Base-by-base conservation (phyloP, 1,140 invertebrate species). In the Lithobius niger region DNA sequence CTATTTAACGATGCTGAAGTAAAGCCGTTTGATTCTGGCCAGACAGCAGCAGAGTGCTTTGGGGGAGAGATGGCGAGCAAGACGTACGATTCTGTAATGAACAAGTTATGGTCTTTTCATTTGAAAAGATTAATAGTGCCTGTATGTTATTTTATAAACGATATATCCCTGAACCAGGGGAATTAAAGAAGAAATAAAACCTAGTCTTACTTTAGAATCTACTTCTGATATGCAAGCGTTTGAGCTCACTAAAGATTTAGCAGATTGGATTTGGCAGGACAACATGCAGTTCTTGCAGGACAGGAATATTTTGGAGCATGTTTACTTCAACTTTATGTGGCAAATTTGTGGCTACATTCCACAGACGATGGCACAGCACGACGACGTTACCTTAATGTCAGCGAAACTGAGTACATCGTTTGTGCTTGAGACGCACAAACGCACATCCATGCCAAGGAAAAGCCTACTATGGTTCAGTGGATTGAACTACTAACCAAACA, bases 31-130 rank as follows among this genome's bases (percentile, higher is more conserved):
- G 92, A 97, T 77, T 85, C 89, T 0, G 86, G 84, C 62, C 89
- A 95, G 69, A 85, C 96, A 54, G 90, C 89, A 0, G 79, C 87
- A 0, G 92, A 96, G 68, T 96, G 92, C 70, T 97, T 96, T 73
- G 93, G 93, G 1, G 93, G 93, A 4, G 92, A 96, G 74, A 93
- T 94, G 86, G 95, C 88, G 85, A 94, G 89, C 63, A 95, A 95
- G 76, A 94, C 89, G 0, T 96, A 95, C 65, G 92, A 96, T 67
- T 89, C 89, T 0, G 88, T 92, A 1, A 93, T 88, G 0, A 91
- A 96, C 62, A 95, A 95, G 65, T 94, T 65, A 88, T 96, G 84
- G 92, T 96, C 65, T 92, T 95, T 64, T 92, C 89, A 60, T 94
- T 94, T 69, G 92, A 97, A 68, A 97, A 96, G 66, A 95, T 91